These are phyloP conservation scores for Thymelicus lineola DNA, from an alignment of 2,888 invertebrate genomes.

Conservation along the genomic window DNA sequence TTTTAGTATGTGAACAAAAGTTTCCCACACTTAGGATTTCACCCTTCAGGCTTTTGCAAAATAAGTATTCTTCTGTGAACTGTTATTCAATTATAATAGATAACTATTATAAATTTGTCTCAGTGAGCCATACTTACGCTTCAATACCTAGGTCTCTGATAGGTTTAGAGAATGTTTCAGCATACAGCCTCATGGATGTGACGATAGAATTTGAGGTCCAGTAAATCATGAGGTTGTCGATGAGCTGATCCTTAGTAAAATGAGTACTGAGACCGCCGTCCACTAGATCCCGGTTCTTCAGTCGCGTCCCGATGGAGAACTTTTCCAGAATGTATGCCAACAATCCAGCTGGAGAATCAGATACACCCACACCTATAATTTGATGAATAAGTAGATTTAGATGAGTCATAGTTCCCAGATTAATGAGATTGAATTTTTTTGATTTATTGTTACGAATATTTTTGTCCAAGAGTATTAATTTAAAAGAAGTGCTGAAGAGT, in stretches of 20 bases:
- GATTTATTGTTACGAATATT: too few species aligned
- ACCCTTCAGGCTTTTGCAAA: too few species aligned
- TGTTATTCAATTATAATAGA: too few species aligned
- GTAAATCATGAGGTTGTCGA: conserved; percentile 91
- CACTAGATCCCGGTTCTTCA: conserved; percentile 64
- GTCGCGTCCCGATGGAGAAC: conserved; percentile 91
- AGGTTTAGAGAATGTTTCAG: conserved; percentile 82
- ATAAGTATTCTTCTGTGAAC: too few species aligned
- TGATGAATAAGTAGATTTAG: too few species aligned
- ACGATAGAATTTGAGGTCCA: conserved; percentile 91
- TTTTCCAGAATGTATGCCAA: conserved; percentile 94
- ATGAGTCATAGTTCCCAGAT: too few species aligned
- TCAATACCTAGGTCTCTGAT: conserved; percentile 58
- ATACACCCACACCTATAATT: conserved; percentile 70
- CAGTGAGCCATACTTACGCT: conserved; percentile 58
- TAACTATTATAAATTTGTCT: too few species aligned
- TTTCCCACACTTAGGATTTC: too few species aligned
- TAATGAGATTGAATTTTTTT: too few species aligned
- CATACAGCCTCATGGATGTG: conserved; percentile 90
- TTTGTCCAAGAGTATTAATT: too few species aligned
- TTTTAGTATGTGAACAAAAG: too few species aligned
- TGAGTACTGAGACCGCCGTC: conserved; percentile 89
- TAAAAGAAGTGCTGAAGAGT: too few species aligned
- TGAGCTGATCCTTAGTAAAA: conserved; percentile 88
- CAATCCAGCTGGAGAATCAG: conserved; percentile 92